Percentiles rank a stretch among this genome's conserved stretches.
Evolutionary conservation across 2,797 vertebrate genomes (phyloP).

Genomic region (Microhierax caerulescens): DNA sequence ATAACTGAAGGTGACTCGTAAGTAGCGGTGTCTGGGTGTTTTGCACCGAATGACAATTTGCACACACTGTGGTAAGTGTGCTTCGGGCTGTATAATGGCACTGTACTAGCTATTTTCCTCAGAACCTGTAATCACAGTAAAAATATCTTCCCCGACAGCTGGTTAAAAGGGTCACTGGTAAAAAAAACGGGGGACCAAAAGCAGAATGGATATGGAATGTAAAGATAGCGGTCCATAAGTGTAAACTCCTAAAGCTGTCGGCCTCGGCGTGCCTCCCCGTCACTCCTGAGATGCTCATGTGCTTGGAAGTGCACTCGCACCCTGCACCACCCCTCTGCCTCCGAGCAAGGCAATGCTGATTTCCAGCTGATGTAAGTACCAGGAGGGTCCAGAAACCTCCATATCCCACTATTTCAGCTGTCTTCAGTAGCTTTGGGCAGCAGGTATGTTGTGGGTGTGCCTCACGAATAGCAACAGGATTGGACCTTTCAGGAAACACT

Average conservation of each 20-base stretch:
- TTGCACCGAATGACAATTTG: background rate
- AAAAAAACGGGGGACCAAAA: background rate
- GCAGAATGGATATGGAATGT: background rate
- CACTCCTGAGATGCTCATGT: rapidly evolving
- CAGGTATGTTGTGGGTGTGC: background rate
- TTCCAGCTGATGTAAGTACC: background rate
- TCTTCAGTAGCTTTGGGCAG: background rate
- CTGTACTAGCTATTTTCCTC: background rate
- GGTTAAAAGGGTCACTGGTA: background rate
- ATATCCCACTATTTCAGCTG: background rate
- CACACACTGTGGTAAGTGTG: background rate
- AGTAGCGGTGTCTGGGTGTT: background rate
- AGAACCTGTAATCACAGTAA: background rate
- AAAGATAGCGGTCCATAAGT: rapidly evolving
- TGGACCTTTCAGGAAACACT: background rate
- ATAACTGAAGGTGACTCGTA: background rate
- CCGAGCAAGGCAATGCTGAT: background rate
- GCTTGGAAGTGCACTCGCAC: background rate
- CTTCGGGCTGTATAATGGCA: background rate
- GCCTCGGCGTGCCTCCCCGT: background rate
- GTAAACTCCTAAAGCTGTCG: background rate
- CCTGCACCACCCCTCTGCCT: rapidly evolving
- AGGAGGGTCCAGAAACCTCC: background rate
- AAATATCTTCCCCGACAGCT: background rate
- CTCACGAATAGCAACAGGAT: background rate